Base-by-base conservation (phyloP, 2,113 vertebrate genomes). In the Zootoca vivipara region DNA sequence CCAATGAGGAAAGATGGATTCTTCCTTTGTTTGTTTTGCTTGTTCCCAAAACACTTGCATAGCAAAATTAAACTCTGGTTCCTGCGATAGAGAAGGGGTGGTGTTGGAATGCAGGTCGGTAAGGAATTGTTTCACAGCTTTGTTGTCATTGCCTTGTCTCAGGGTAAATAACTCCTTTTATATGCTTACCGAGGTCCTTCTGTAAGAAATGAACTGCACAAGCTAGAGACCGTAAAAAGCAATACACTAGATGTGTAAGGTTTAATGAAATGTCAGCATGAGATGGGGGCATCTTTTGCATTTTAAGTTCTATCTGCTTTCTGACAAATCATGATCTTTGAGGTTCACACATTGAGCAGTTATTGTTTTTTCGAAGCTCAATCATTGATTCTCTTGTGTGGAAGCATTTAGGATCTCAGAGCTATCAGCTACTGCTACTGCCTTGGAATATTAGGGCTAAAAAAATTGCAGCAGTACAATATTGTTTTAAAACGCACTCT, bases 241-340 rank as follows among this genome's bases (percentile, higher is more conserved):
- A 91, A 77, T 56, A 83, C 82, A 38, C 80, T 22, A 15, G 3
- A 1, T 88, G 79, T 73, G 80, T 85, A n/a, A 33, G 30, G 13
- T 22, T 38, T 82, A 83, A 85, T 87, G 85, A 91, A 91, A 92
- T 42, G 40, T 75, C 83, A 94, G 52, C 30, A 83, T 30, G 78
- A 88, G 82, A 69, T 35, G 30, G 15, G 20, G 78, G 80, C 38
- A n/a, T 90, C 64, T 83, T 93, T 89, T 40, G 33, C 28, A 12
- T 75, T 35, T 9, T 33, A 46, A 6, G 81, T 86, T 80, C 62
- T 81, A 56, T 58, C 79, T 40, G 79, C 26, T 26, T 38, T 1
- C 83, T 83, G 67, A 72, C 85, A 69, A 78, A 52, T 15, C n/a
- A 40, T 0, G 3, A 3, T 7, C 4, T 3, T 42, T 89, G 52